Evolutionary conservation across 1,140 invertebrate genomes (phyloP), one percentile per base, ranked within the genome.

Genomic region (Heliconius hermathena): DNA sequence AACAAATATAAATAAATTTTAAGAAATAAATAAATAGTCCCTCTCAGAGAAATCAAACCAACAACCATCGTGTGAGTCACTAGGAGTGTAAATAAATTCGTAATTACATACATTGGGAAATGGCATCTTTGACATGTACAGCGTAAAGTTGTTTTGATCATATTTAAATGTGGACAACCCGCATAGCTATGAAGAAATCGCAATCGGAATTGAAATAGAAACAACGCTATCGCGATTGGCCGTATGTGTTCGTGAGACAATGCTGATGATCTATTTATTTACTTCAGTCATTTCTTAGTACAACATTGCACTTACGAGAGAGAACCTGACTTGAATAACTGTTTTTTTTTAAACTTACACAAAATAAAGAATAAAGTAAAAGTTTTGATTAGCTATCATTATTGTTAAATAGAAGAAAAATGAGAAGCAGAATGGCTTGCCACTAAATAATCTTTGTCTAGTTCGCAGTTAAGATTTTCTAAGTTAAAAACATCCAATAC

Each of bases 141-240:
- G 26, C 13, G 60, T 29, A 16, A 66, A 66, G 9, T 66, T 2
- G 60, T 72, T 72, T 72, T 72, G 41, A 72, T 72, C 71, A 76
- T 52, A 76, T 49, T 71, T 71, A 71, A 73, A 74, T 73, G 79
- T 72, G 73, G 26, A 76, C 77, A 76, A 74, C 81, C 77, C 76
- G 78, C 82, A 83, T 83, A 71, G 49, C 81, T 80, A 36, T 76
- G 82, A 82, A 87, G 85, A 87, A 88, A 88, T 87, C 87, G 84
- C 78, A 71, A 16, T n/a, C 26, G 54, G 81, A 85, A 85, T 87
- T 74, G 81, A 83, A 83, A 87, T 82, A 80, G 80, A 66, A 29
- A 71, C 75, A 71, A 52, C 49, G 72, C 36, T 41, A 26, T 4
- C 52, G 20, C 70, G 76, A 84, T 84, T 81, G 77, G 78, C 38